Conservation (phyloP, 2,888 invertebrate species). For the Protodeltote pygarga region DNA sequence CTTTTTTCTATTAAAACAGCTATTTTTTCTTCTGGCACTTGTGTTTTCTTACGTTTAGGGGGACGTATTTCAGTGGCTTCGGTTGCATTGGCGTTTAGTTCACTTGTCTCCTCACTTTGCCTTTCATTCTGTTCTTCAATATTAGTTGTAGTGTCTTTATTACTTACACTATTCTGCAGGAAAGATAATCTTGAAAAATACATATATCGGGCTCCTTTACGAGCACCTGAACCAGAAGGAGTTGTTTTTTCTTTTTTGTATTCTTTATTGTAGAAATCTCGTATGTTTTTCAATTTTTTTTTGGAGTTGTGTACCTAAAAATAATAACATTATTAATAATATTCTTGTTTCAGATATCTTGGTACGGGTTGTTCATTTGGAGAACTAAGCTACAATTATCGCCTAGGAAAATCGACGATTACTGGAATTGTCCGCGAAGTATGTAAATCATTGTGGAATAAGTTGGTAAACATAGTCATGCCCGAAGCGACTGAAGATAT, state of each 20-base stretch:
- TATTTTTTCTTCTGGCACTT: slow-evolving; percentile 47
- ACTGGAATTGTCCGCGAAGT: slow-evolving; percentile 47
- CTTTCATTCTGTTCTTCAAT: slow-evolving; percentile 41
- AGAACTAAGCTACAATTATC: slow-evolving; percentile 43
- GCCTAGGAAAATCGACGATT: slow-evolving; percentile 51
- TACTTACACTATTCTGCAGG: slow-evolving; percentile 46
- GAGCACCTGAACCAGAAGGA: slow-evolving; percentile 41
- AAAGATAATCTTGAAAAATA: slow-evolving; percentile 52
- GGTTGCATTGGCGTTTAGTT: slow-evolving; percentile 41
- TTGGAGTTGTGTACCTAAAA: slow-evolving; percentile 42
- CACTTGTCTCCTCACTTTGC: slow-evolving; percentile 43
- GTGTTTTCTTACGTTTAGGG: slow-evolving; percentile 40
- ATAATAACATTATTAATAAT: slow-evolving; percentile 31
- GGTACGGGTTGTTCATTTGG: slow-evolving; percentile 48
- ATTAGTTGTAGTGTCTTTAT: slow-evolving; percentile 46
- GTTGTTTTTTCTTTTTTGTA: slow-evolving; percentile 42
- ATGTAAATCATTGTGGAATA: slow-evolving; percentile 48
- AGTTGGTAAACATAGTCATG: slow-evolving; percentile 35
- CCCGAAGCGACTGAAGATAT: slow-evolving; percentile 37
- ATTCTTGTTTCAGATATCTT: slow-evolving; percentile 48
- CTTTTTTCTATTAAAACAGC: slow-evolving; percentile 49
- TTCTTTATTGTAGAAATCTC: slow-evolving; percentile 47
- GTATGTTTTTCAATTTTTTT: slow-evolving; percentile 52
- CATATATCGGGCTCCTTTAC: slow-evolving; percentile 46
- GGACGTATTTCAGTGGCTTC: slow-evolving; percentile 46